Evolutionary conservation across 2,797 vertebrate genomes (phyloP), one percentile per base, ranked within the genome.

Genomic region (Anguilla marmorata): DNA sequence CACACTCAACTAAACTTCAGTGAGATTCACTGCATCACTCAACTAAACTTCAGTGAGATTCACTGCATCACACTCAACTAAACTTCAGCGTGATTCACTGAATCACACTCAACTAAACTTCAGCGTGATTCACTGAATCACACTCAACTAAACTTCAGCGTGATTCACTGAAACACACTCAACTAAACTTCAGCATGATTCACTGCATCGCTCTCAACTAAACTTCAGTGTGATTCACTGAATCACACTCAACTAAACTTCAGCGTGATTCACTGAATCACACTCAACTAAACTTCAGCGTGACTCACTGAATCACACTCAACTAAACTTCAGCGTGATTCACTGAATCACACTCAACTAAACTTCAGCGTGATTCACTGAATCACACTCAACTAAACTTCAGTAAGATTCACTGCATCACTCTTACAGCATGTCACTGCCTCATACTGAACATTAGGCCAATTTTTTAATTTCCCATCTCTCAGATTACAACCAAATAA

Each of bases 401-500:
- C 50, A 50, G 50, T 9, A 50, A 50, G 12, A 56, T 63, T 63
- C 66, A 72, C 66, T 30, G n/a, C 9, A 27, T 72, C 66, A 72
- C 66, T 9, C 66, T 72, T 14, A 41, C 74, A 16, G 33, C 3
- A 19, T 41, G 16, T 41, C 74, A 37, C 74, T 4, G 74, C 37
- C 14, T 41, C 14, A 4, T 19, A 41, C 74, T 76, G 74, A 76
- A 76, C 3, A 76, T 41, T 41, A 76, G 74, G 74, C 33, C 11
- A 74, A 0, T 37, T 41, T 56, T 12, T 56, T 56, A 1, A 14
- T 37, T 5, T 41, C 37, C 74, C 30, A 76, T 37, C 30, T 41
- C 30, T 76, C 33, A 37, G 33, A 76, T 76, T 72, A 72, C 66
- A 41, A 41, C 37, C 74, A 76, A 76, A 76, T 37, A 76, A 76